Evolutionary conservation across 1,140 invertebrate genomes (phyloP).

Genomic region (Aphelinus atriplicis): DNA sequence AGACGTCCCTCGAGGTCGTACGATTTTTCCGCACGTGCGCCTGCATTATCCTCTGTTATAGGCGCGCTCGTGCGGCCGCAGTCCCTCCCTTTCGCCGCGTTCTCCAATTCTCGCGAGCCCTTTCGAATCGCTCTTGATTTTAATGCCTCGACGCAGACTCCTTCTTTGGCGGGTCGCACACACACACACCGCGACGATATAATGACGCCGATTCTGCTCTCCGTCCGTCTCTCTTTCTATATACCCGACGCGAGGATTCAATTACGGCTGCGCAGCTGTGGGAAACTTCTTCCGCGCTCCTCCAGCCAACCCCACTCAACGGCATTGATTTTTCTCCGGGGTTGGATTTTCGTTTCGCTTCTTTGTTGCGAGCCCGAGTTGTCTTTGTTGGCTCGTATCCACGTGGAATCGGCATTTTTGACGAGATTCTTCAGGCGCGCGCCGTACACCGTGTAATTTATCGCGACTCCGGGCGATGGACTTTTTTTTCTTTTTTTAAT

Average conservation of each 20-base stretch:
- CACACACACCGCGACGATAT: background rate
- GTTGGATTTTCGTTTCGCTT: too few species aligned
- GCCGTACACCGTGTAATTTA: too few species aligned
- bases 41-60: background rate
- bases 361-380: too few species aligned
- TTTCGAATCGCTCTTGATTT: constrained; percentile 29
- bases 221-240: constrained; percentile 2
- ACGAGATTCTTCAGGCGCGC: too few species aligned
- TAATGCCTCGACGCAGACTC: constrained; percentile 10
- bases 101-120: constrained; percentile 8
- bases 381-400: too few species aligned
- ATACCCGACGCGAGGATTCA: background rate
- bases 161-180: background rate
- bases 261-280: background rate
- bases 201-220: constrained; percentile 3
- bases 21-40: constrained; percentile 20
- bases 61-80: background rate
- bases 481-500: too few species aligned
- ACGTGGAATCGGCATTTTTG: too few species aligned
- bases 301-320: too few species aligned
- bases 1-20: constrained; percentile 30
- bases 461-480: too few species aligned
- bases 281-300: background rate
- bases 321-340: too few species aligned
- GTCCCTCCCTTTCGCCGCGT: background rate